Evolutionary conservation across 1,140 invertebrate species (phyloP), one percentile per base, ranked within the genome.

Genomic region (Achroia grisella): DNA sequence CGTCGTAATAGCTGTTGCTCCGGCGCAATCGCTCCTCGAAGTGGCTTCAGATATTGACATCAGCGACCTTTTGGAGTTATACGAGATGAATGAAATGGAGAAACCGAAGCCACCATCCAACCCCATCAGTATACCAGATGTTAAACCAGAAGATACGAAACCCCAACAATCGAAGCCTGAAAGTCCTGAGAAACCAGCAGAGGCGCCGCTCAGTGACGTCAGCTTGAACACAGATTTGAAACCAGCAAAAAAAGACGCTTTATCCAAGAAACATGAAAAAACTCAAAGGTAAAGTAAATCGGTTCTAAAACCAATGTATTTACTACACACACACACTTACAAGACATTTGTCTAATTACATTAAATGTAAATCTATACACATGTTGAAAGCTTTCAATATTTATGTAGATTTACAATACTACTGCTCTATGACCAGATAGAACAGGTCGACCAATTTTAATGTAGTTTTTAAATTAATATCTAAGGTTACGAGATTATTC

Each of bases 1-100:
- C 8, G 72, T 93, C 2, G 86, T 91, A 5, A 62, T 93, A 1
- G 88, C 91, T 1, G 75, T 92, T 1, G 89, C 90, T 0, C 90
- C 91, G 0, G 87, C 88, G 0, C 90, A 92, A 48, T 84, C 84
- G 9, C 49, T 86, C 0, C 58, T 84, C 4, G 61, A 69, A 1
- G 76, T 74, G 0, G 66, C 71, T 11, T 72, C 81, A 4, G 66
- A 69, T 8, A 39, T 57, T 15, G 69, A 72, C 35, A 56, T 83
- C 14, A 66, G 60, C 15, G 80, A 86, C 34, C 43, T 86, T 1
- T 41, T 81, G 10, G 71, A 71, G 14, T 27, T 75, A 12, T 58
- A 69, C n/a, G 73, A 82, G 1, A 65, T 64, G 14, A 52, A 58
- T 15, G 64, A 71, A 14, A 33, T 56, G 0, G 56, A 68, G 9